phyloP scores from a whole-genome alignment of 2,113 vertebrate genomes.

The Caracal caracal region DNA sequence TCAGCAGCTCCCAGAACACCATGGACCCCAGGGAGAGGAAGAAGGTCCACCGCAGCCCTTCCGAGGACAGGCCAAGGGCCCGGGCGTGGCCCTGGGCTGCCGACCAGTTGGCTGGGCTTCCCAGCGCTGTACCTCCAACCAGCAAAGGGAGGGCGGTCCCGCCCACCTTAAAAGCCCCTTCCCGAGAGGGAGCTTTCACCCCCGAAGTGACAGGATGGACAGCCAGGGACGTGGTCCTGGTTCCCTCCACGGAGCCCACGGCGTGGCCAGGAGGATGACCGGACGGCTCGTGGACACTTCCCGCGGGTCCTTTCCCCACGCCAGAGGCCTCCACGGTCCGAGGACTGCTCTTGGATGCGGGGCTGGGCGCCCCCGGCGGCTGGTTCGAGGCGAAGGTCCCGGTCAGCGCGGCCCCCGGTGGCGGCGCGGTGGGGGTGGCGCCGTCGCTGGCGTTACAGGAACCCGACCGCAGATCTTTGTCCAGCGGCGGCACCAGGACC shows the following conservation, averaged over 20 bases:
- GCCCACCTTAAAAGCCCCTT: not conserved
- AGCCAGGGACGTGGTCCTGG: not conserved
- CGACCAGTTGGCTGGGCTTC: constrained; percentile 9
- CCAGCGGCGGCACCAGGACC: constrained; percentile 84
- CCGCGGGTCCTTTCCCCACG: not conserved
- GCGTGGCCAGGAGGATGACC: not conserved
- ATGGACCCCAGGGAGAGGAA: constrained; percentile 85
- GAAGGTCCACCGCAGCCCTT: constrained; percentile 86
- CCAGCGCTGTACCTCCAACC: not conserved
- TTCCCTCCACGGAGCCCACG: not conserved
- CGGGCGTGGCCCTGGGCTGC: not conserved
- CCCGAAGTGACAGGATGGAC: not conserved
- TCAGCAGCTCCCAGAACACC: constrained; percentile 87
- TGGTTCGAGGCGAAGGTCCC: not conserved
- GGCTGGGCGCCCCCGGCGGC: not conserved
- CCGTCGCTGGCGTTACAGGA: constrained; percentile 81
- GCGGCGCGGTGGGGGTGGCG: not conserved
- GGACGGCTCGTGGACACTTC: not conserved
- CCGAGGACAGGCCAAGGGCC: constrained; percentile 63
- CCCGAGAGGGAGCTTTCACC: not conserved
- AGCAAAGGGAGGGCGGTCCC: not conserved
- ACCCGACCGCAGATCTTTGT: not conserved
- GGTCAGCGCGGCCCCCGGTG: not conserved
- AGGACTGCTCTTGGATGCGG: not conserved
- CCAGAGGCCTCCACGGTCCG: not conserved